These are phyloP conservation scores for Aspidiotus destructor DNA, from an alignment of 2,888 invertebrate species.

Conservation along the genomic window DNA sequence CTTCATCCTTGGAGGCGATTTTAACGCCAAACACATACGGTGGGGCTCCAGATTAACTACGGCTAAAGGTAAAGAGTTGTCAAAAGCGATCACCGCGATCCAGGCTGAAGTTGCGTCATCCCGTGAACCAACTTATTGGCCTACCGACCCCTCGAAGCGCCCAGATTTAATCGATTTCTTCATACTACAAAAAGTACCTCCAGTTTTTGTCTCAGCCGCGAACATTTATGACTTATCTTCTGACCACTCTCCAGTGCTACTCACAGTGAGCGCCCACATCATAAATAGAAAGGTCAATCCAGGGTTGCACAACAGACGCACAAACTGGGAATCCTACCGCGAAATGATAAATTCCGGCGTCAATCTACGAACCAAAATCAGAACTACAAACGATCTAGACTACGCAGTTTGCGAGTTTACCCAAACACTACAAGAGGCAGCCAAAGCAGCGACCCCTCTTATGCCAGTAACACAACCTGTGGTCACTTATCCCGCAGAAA, in stretches of 20 bases:
- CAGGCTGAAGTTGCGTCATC: not conserved
- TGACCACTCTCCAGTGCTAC: not conserved
- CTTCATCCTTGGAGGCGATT: not conserved
- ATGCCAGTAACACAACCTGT: not conserved
- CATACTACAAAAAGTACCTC: not conserved
- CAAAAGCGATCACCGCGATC: conserved; percentile 1
- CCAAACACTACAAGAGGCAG: not conserved
- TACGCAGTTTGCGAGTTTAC: not conserved
- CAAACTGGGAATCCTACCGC: conserved; percentile 1
- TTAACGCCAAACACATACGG: not conserved
- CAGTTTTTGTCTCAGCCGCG: not conserved
- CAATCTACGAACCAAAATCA: not conserved
- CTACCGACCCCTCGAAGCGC: not conserved
- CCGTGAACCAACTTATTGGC: not conserved
- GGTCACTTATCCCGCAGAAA: not conserved
- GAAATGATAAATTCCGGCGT: not conserved
- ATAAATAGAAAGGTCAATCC: not conserved
- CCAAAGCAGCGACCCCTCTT: not conserved
- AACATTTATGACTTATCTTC: not conserved
- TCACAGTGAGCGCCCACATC: not conserved
- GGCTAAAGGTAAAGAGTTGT: not conserved
- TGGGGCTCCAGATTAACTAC: conserved; percentile 2
- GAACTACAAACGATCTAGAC: not conserved
- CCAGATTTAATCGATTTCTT: not conserved
- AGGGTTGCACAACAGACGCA: not conserved